Evolutionary conservation across 1,140 invertebrate species (phyloP), one percentile per base, ranked within the genome.

Genomic region (Achroia grisella): DNA sequence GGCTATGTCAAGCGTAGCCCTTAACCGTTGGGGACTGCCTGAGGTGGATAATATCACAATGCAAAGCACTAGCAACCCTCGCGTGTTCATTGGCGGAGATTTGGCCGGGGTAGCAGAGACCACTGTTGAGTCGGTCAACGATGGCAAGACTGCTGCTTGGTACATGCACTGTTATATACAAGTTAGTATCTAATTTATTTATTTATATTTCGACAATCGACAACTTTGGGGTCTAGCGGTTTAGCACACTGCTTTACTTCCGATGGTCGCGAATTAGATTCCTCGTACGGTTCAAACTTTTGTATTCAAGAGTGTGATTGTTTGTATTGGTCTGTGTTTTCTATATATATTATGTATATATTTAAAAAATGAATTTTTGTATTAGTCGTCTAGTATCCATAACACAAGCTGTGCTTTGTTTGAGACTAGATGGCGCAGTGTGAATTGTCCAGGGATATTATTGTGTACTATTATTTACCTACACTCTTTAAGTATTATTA

Each of bases 91-190:
- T 61, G 98, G 98, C 6, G 98, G 98, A 0, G 98, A 99, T 85
- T 67, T 99, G 6, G 96, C 95, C 6, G 97, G 97, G 1, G 88
- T 96, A 12, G 93, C 97, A 0, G 95, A 99, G 78, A 99, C 98
- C 0, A 99, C 98, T 0, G 98, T 99, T 0, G 98, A 99, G 87
- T 94, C 96, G 1, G 97, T 98, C 0, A 99, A 99, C 80, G 98
- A 99, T 87, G 98, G 98, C 14, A 99, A 99, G 88, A 95, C 92
- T 4, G 97, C 98, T 0, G 94, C 97, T 4, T 99, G 97, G 97
- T 90, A 90, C 59, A 98, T 99, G 37, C 98, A 99, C 71, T 93
- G 93, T 61, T 96, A 95, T 75, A 86, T 99, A 39, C 95, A 97
- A 89, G 94, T 95, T 69, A 64, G 43, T 58, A 10, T 10, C 46